A percentile compares a stretch with the other conserved stretches of the same genome.
These are phyloP conservation scores for Hemibagrus wyckioides DNA, from an alignment of 2,113 vertebrate genomes.

Conservation along the genomic window DNA sequence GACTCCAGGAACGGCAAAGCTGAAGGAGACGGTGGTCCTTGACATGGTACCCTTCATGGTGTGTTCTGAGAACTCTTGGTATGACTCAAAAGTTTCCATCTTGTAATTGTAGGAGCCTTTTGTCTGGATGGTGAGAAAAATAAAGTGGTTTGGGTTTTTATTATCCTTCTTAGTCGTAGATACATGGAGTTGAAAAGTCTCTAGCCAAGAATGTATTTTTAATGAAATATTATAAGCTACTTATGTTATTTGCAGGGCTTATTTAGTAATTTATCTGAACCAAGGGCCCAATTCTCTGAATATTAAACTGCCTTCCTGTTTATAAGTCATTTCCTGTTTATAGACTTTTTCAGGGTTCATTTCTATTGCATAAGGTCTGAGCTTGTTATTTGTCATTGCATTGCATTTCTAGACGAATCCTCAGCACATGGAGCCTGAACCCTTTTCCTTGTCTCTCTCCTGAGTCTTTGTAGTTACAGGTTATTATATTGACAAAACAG, in stretches of 20 bases:
- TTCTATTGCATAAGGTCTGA: neutral
- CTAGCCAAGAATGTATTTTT: neutral
- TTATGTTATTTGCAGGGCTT: neutral
- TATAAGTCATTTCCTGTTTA: neutral
- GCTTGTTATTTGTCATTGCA: neutral
- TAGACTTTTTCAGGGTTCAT: neutral
- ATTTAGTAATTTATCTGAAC: neutral
- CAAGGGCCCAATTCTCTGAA: neutral
- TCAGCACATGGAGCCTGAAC: neutral
- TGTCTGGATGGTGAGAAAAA: constrained; percentile 73
- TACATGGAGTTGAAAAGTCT: neutral
- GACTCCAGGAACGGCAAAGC: constrained; percentile 62
- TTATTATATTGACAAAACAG: neutral
- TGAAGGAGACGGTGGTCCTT: constrained; percentile 62
- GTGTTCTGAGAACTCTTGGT: constrained; percentile 73
- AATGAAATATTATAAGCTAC: neutral
- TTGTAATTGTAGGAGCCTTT: constrained; percentile 84
- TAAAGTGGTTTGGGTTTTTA: neutral
- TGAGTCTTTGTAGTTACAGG: neutral
- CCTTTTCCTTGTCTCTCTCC: neutral
- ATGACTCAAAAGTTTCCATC: constrained; percentile 77
- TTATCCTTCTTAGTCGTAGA: neutral
- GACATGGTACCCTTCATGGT: constrained; percentile 53
- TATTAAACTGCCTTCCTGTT: neutral
- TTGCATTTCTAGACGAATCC: neutral